Evolutionary conservation across 37 sponge, comb jelly and placozoan species (phyloP), one percentile per base, ranked within the genome.

Genomic region (Hormiphora californensis): DNA sequence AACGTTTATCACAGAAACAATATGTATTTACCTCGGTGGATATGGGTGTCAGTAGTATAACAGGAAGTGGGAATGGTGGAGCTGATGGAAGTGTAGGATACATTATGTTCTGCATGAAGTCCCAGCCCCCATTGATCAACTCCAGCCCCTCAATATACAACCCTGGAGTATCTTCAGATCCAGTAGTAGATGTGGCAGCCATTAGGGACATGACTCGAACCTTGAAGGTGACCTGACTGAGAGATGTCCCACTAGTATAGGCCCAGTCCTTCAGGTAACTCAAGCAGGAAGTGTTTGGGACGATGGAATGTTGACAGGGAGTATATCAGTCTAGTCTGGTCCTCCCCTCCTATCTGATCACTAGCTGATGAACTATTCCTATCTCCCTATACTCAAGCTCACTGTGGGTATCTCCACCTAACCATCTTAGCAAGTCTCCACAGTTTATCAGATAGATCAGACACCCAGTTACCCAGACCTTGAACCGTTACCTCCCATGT

Each of bases 221-320:
- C 25, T 27, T 32, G 35, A 73, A 73, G 3, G 81, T 36, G 27
- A 73, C 81, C 28, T 73, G 46, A 73, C 44, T 73, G 35, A 73
- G 81, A n/a, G 81, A 28, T 25, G 43, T 46, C 0, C 23, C 81
- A 46, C 23, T 73, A 21, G 43, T 3, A 11, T 22, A 8, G n/a
- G 81, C 81, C 81, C 81, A 73, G 46, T 73, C 81, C 46, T 73
- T 43, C 41, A 73, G 46, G 81, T 40, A 73, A 1, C 46, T n/a
- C 40, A 28, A 73, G 81, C 23, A 73, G 35, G 38, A 73, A 73
- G 46, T 73, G 44, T 43, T 46, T 21, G 46, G 81, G 81, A 7
- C 23, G 40, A 46, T 43, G 40, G 81, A 73, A 73, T 3, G 44
- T 19, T 23, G 39, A 43, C 46, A 73, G 32, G 44, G 23, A 43